Conservation (phyloP, 2,113 vertebrate species). For the Phalacrocorax aristotelis region DNA sequence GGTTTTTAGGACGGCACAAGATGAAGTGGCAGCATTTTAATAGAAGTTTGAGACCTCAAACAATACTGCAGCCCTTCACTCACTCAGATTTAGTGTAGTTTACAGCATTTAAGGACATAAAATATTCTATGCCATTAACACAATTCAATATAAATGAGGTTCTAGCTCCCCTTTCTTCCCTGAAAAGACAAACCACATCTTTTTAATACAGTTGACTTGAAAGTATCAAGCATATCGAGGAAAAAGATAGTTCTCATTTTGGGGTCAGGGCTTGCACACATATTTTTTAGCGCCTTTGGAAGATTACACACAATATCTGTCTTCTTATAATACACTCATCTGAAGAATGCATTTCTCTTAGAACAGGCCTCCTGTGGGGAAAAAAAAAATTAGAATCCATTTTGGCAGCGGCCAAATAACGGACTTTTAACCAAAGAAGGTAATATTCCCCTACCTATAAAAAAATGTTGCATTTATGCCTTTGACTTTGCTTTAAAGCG, state of each 20-base stretch:
- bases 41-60: not conserved
- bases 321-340: not conserved
- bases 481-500: not conserved
- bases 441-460: rapidly evolving
- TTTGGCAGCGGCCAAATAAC: not conserved
- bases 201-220: not conserved
- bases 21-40: not conserved
- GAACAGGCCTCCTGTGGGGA: not conserved
- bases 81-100: not conserved
- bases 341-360: not conserved
- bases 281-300: not conserved
- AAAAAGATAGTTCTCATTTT: not conserved
- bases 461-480: not conserved
- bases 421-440: not conserved
- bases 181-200: not conserved
- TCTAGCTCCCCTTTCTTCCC: not conserved
- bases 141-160: not conserved
- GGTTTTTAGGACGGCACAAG: not conserved
- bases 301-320: not conserved
- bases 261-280: not conserved
- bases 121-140: not conserved
- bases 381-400: not conserved
- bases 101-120: not conserved
- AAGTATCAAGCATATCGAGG: not conserved
- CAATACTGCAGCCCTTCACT: not conserved